Evolutionary conservation across 2,113 vertebrate species (phyloP).

Genomic region (Phyllostomus discolor): DNA sequence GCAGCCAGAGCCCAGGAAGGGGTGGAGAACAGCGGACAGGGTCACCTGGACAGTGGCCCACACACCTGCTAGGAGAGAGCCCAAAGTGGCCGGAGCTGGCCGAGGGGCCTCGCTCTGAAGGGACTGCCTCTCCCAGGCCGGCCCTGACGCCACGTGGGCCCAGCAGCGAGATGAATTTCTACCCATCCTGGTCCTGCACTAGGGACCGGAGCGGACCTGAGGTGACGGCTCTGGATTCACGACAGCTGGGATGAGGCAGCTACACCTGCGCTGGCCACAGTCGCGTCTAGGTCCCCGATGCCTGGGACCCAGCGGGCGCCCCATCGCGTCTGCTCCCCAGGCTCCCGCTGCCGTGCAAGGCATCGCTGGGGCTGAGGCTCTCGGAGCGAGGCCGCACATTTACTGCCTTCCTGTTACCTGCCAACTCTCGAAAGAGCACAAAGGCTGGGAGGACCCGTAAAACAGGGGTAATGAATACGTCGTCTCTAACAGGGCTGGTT

Average conservation of each 20-base stretch:
- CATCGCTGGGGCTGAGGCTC: not conserved
- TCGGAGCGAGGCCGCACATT: not conserved
- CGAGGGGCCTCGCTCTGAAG: accelerated
- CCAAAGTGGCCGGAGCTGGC: accelerated
- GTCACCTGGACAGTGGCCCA: too few relatives aligned
- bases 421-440: slow-evolving; percentile 52
- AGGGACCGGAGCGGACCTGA: not conserved
- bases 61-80: not conserved
- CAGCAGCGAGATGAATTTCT: accelerated
- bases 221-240: not conserved
- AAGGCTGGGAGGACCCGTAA: not conserved
- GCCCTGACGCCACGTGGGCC: not conserved
- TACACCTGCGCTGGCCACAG: accelerated
- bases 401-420: slow-evolving; percentile 41
- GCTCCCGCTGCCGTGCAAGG: not conserved
- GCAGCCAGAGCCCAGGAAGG: not conserved
- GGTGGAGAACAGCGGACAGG: not conserved
- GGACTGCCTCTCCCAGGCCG: not conserved
- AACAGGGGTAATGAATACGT: slow-evolving; percentile 41
- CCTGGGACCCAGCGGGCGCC: not conserved
- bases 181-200: not conserved
- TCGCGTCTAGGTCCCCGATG: not conserved
- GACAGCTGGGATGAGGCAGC: accelerated
- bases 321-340: not conserved
- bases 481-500: slow-evolving; percentile 40